phyloP scores from a whole-genome alignment of 2,888 invertebrate genomes.

The Drosophila testacea region DNA sequence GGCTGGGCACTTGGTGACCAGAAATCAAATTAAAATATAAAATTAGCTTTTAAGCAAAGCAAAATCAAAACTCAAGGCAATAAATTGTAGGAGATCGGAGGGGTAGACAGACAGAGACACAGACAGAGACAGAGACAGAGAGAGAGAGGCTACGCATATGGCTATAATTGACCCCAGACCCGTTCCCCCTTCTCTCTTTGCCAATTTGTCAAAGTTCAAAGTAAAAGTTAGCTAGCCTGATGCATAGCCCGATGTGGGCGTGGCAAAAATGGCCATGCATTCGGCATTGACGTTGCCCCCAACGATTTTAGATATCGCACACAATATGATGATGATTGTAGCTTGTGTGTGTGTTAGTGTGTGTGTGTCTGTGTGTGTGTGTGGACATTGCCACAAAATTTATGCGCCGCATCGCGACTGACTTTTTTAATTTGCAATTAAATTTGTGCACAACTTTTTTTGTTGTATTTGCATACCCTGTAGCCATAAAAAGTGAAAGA shows the following conservation, averaged over 20 bases:
- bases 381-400: slow-evolving; percentile 39
- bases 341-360: too few relatives aligned
- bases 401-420: slow-evolving; percentile 38
- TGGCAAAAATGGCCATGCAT: slow-evolving; percentile 54
- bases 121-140: neutral
- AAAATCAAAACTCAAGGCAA: slow-evolving; percentile 41
- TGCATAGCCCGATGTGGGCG: slow-evolving; percentile 17
- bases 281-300: slow-evolving; percentile 45
- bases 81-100: slow-evolving; percentile 35
- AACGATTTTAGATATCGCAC: slow-evolving; percentile 50
- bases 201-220: slow-evolving; percentile 61
- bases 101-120: neutral
- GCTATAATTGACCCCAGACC: slow-evolving; percentile 25
- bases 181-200: neutral
- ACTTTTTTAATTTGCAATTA: slow-evolving; percentile 64
- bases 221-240: slow-evolving; percentile 39
- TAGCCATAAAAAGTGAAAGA: neutral
- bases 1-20: slow-evolving; percentile 41
- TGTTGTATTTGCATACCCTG: slow-evolving; percentile 36
- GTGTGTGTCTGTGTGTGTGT: neutral
- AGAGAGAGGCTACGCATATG: slow-evolving; percentile 14
- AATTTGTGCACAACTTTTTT: slow-evolving; percentile 38
- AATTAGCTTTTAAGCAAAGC: slow-evolving; percentile 38
- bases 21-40: slow-evolving; percentile 65
- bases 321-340: slow-evolving; percentile 18